These are phyloP conservation scores for Batillaria attramentaria DNA, from an alignment of 1,140 invertebrate genomes.

Conservation along the genomic window DNA sequence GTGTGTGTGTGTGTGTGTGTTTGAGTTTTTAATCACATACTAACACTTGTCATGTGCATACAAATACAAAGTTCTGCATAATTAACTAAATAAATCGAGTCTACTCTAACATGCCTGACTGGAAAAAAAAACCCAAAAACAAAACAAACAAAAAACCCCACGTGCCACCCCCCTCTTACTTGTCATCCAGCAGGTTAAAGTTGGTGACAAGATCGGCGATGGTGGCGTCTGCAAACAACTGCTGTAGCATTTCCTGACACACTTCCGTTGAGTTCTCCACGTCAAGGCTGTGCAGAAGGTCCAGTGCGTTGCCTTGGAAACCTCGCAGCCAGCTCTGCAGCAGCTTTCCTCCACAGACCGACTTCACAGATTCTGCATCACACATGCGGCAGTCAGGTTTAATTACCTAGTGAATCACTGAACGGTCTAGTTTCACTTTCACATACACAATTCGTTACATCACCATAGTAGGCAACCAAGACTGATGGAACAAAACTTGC, in stretches of 20 bases:
- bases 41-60: too few species aligned
- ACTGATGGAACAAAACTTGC: not conserved
- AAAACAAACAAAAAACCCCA: too few species aligned
- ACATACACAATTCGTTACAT: not conserved
- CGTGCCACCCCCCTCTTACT: constrained; percentile 67
- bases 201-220: constrained; percentile 63
- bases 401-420: too few species aligned
- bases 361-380: constrained; percentile 65
- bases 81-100: not conserved
- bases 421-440: not conserved
- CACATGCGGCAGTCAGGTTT: too few species aligned
- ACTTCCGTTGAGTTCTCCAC: constrained; percentile 75
- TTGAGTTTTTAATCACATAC: too few species aligned
- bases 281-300: constrained; percentile 77
- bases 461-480: not conserved
- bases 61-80: too few species aligned
- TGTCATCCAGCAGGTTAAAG: constrained; percentile 69
- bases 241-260: constrained; percentile 70
- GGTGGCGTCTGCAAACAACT: constrained; percentile 70
- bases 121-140: too few species aligned
- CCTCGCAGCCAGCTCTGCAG: constrained; percentile 79
- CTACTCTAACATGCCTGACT: not conserved
- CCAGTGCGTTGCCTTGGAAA: constrained; percentile 77
- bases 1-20: too few species aligned
- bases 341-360: constrained; percentile 61